Evolutionary conservation across 2,888 invertebrate species (phyloP).

Genomic region (Calameuta pallipes): DNA sequence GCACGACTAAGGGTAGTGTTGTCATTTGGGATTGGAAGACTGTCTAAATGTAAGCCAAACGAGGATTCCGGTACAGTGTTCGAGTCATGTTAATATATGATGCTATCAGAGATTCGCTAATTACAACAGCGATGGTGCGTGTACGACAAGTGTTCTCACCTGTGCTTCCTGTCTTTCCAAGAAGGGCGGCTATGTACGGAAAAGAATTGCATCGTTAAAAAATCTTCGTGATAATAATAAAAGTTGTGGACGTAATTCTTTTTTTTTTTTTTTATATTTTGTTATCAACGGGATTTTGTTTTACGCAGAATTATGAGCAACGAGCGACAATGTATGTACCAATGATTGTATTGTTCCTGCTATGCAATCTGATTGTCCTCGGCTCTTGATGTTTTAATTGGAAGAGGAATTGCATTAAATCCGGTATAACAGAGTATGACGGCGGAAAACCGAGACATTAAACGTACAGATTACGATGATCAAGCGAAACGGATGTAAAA

Average conservation of each 20-base stretch:
- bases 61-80: neutral
- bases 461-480: neutral
- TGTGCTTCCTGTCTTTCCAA: constrained; percentile 65
- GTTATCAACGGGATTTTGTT: neutral
- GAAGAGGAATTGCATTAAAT: neutral
- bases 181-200: constrained; percentile 61
- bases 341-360: neutral
- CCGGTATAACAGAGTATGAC: neutral
- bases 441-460: neutral
- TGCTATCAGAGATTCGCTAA: neutral
- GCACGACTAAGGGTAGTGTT: neutral
- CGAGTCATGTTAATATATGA: neutral
- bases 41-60: neutral
- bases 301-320: neutral
- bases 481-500: constrained; percentile 20
- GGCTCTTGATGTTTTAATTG: neutral
- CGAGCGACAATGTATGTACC: neutral
- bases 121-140: neutral
- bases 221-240: constrained; percentile 14
- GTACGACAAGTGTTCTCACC: constrained; percentile 54
- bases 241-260: constrained; percentile 20
- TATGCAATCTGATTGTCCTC: neutral
- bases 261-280: constrained; percentile 14
- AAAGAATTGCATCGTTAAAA: constrained; percentile 41
- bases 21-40: neutral